A percentile compares a stretch with the other conserved stretches of the same genome.
Evolutionary conservation across 2,888 invertebrate species (phyloP).

Genomic region (Hirtodrosophila trivittata): DNA sequence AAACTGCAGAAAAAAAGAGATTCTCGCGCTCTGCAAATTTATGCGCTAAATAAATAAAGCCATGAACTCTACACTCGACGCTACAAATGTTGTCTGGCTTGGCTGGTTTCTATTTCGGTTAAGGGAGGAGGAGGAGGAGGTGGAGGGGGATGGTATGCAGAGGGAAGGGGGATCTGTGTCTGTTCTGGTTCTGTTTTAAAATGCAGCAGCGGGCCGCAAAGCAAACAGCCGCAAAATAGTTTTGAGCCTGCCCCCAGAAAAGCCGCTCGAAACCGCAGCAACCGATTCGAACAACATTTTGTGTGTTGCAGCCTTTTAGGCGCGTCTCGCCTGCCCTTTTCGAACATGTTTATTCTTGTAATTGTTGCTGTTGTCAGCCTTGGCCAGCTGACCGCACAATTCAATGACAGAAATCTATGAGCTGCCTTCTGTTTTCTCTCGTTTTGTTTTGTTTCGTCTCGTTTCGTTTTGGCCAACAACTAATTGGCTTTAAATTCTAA

Average conservation of each 20-base stretch:
- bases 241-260: conserved; percentile 12
- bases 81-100: conserved; percentile 63
- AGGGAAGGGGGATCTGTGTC: background rate
- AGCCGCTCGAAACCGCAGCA: conserved; percentile 27
- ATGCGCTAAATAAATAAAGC: conserved; percentile 77
- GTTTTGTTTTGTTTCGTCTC: conserved; percentile 5
- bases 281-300: conserved; percentile 47
- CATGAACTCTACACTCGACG: conserved; percentile 59
- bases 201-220: conserved; percentile 45
- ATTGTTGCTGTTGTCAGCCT: conserved; percentile 40
- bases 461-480: conserved; percentile 43
- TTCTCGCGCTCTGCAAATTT: conserved; percentile 66
- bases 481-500: conserved; percentile 73
- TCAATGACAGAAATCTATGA: conserved; percentile 54
- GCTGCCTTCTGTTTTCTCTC: conserved; percentile 24
- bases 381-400: conserved; percentile 44
- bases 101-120: conserved; percentile 6
- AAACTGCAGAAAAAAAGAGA: conserved; percentile 29
- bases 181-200: conserved; percentile 22
- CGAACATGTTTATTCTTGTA: conserved; percentile 35
- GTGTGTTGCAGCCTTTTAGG: conserved; percentile 46
- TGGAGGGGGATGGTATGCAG: background rate
- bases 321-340: conserved; percentile 16
- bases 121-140: background rate
- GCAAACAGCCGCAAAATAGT: conserved; percentile 60